Evolutionary conservation across 2,113 vertebrate species (phyloP).

Genomic region (Triplophysa tibetana): DNA sequence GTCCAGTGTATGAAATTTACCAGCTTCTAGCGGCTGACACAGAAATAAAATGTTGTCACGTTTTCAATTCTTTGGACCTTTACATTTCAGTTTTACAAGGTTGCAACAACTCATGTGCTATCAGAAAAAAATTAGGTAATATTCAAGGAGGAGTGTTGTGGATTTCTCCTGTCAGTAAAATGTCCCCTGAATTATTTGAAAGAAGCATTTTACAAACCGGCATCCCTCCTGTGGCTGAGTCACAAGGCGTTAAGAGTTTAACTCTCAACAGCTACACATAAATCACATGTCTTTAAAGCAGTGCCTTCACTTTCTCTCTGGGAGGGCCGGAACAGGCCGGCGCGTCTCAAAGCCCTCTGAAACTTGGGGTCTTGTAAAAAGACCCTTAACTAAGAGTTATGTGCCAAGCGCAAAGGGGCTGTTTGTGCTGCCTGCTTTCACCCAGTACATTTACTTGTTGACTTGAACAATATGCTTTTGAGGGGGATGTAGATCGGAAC

Average conservation of each 20-base stretch:
- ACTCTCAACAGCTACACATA: neutral
- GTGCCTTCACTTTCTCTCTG: neutral
- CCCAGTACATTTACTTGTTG: conserved; percentile 20
- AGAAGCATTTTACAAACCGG: neutral
- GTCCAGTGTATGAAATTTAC: too few relatives aligned
- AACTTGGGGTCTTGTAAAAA: conserved; percentile 1
- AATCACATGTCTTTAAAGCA: conserved; percentile 32
- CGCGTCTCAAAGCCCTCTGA: conserved; percentile 4
- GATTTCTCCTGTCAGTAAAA: neutral
- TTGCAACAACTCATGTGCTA: neutral
- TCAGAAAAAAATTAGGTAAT: neutral
- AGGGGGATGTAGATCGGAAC: conserved; percentile 8
- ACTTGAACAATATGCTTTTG: conserved; percentile 11
- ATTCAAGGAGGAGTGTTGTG: neutral
- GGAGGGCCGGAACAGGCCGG: neutral
- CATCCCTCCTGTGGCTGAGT: conserved; percentile 6
- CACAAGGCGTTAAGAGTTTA: neutral
- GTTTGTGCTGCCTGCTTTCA: neutral
- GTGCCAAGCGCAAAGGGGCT: conserved; percentile 12
- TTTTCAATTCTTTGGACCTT: too few relatives aligned
- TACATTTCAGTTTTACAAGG: too few relatives aligned
- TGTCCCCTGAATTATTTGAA: neutral
- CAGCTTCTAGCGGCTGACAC: too few relatives aligned
- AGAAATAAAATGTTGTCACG: too few relatives aligned
- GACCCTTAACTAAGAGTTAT: conserved; percentile 17